Evolutionary conservation across 2,113 vertebrate species (phyloP), one percentile per base, ranked within the genome.

Genomic region (Oryzias celebensis): DNA sequence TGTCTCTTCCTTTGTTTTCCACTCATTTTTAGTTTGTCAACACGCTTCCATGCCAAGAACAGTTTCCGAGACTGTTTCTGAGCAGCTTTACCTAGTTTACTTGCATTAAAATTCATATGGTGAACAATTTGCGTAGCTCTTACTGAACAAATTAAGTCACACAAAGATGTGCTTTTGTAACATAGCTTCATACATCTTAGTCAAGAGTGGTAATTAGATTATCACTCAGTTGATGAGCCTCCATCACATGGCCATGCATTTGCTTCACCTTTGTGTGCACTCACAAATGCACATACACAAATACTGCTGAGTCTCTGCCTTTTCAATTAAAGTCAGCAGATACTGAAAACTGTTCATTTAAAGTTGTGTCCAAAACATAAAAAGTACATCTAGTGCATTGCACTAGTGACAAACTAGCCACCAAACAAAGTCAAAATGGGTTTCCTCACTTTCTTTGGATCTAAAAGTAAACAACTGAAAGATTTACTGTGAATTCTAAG

Each of bases 151-250:
- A 88, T 89, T 68, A 88, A 87, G 83, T 76, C 58, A 65, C 57
- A 73, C 70, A 78, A 83, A 84, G 78, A 75, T 76, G 84, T 86
- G 80, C 72, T 66, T 72, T 79, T 70, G 67, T 78, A 65, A 41
- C 28, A 15, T 60, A 62, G 53, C 43, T 62, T 67, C 71, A 88
- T 90, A 68, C 64, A 77, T 91, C 85, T 86, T 83, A 67, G 82
- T 89, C 83, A 50, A 45, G 62, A 78, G 80, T 59, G 66, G 79
- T 83, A 82, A 86, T 89, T 84, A 80, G 77, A 85, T 87, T 85
- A 88, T 81, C 79, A 75, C 68, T 86, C 65, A 62, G 82, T 64
- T 85, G 84, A 88, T 88, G 85, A 83, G 73, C 58, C 73, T 77
- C 66, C 58, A 76, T 79, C 77, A 72, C 52, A 68, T 36, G 58